A percentile compares a stretch with the other conserved stretches of the same genome.
Evolutionary conservation across 2,888 invertebrate genomes (phyloP).

Genomic region (Lamellibrachia satsuma): DNA sequence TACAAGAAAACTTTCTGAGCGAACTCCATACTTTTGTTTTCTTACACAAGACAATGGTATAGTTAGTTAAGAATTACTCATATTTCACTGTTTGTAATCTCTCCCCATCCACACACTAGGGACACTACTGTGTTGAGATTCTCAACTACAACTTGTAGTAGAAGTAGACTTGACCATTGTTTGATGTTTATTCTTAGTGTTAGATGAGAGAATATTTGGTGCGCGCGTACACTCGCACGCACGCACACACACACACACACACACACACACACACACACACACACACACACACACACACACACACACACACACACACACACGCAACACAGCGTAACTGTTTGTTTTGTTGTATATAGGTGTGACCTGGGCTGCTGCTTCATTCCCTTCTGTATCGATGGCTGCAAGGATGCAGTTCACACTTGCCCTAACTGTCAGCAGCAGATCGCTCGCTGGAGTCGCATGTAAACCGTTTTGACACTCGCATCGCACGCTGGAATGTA

Average conservation of each 20-base stretch:
- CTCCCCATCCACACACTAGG: neutral
- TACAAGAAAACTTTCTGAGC: neutral
- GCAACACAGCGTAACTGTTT: neutral
- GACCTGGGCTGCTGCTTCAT: conserved; percentile 49
- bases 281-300: neutral
- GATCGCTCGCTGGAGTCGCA: neutral
- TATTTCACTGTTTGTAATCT: neutral
- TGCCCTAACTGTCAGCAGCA: conserved; percentile 55
- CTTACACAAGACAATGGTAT: neutral
- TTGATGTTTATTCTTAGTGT: too few relatives aligned
- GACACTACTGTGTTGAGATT: neutral
- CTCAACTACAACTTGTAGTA: neutral
- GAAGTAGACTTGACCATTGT: neutral
- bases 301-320: neutral
- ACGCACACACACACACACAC: neutral
- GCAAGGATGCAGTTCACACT: conserved; percentile 59
- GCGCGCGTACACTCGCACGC: neutral
- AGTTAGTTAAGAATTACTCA: neutral
- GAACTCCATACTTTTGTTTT: neutral
- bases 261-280: neutral
- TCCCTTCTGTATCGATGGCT: conserved; percentile 55
- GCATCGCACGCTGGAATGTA: neutral
- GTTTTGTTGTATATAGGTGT: conserved; percentile 32
- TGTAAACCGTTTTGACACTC: neutral
- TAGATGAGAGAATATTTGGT: too few relatives aligned